Percentiles rank a stretch among this genome's conserved stretches.
Conservation (phyloP, 1,140 invertebrate genomes). For the Lordiphosa mommai region DNA sequence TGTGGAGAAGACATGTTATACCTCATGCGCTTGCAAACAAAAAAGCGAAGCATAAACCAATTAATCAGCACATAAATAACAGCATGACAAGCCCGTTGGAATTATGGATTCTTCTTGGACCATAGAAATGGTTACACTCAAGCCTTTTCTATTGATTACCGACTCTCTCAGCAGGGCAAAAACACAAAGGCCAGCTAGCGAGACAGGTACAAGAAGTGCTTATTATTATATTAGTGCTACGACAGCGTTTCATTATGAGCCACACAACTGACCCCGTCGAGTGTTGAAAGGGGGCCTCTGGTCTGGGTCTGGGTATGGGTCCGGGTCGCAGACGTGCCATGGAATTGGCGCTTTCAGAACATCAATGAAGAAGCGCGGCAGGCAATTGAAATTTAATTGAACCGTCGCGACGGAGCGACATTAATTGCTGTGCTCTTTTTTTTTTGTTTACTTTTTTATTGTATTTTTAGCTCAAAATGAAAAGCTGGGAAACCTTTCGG, state of each 20-base stretch:
- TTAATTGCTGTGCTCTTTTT: constrained; percentile 37
- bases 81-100: constrained; percentile 5
- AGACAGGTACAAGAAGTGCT: constrained; percentile 52
- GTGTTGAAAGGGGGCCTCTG: constrained; percentile 22
- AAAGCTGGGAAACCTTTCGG: no score
- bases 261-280: constrained; percentile 53
- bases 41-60: constrained; percentile 39
- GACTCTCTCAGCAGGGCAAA: constrained; percentile 3
- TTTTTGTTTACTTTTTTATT: no score
- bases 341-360: constrained; percentile 58
- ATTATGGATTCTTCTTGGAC: constrained; percentile 17
- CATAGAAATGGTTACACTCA: constrained; percentile 35
- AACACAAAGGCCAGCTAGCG: not conserved
- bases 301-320: constrained; percentile 27
- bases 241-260: constrained; percentile 60
- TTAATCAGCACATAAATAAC: constrained; percentile 38
- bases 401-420: constrained; percentile 31
- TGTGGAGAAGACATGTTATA: constrained; percentile 8
- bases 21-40: constrained; percentile 7
- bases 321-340: constrained; percentile 35
- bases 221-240: constrained; percentile 70
- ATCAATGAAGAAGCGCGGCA: constrained; percentile 48
- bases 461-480: no score
- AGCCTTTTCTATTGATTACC: constrained; percentile 35
- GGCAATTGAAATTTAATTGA: constrained; percentile 69